Evolutionary conservation across 2,797 vertebrate species (phyloP).

Genomic region (Thripadectes ignobilis): DNA sequence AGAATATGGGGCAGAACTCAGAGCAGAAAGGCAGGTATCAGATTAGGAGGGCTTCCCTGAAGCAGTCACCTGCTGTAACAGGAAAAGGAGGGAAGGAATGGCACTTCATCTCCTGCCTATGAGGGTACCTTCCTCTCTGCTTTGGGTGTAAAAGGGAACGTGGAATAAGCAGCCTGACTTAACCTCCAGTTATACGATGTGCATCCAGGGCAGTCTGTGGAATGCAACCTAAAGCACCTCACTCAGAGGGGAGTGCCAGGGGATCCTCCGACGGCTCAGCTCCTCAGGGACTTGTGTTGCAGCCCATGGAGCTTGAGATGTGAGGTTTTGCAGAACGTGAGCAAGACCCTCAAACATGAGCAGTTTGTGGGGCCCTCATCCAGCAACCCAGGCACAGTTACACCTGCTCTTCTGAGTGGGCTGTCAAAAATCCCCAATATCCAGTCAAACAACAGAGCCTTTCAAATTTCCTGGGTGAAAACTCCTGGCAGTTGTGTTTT

Average conservation of each 20-base stretch:
- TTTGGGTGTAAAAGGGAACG: background rate
- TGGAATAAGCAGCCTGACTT: background rate
- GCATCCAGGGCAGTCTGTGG: rapidly evolving
- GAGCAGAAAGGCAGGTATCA: background rate
- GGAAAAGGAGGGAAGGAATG: background rate
- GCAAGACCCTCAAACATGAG: background rate
- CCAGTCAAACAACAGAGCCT: background rate
- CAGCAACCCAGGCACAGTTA: background rate
- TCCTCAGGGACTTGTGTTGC: background rate
- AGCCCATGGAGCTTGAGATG: rapidly evolving
- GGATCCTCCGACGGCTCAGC: background rate
- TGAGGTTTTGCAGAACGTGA: background rate
- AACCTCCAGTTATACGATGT: rapidly evolving
- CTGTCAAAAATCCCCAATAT: background rate
- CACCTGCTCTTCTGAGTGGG: background rate
- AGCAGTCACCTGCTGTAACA: background rate
- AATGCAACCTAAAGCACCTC: background rate
- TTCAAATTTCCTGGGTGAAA: background rate
- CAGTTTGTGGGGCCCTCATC: background rate
- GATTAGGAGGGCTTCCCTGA: background rate
- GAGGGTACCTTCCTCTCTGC: background rate
- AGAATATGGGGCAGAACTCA: rapidly evolving
- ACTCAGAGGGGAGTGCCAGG: background rate
- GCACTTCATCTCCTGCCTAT: background rate
- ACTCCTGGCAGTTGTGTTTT: background rate